These are phyloP conservation scores for Ceyx melanurus DNA, from an alignment of 2,113 vertebrate species.

Conservation along the genomic window DNA sequence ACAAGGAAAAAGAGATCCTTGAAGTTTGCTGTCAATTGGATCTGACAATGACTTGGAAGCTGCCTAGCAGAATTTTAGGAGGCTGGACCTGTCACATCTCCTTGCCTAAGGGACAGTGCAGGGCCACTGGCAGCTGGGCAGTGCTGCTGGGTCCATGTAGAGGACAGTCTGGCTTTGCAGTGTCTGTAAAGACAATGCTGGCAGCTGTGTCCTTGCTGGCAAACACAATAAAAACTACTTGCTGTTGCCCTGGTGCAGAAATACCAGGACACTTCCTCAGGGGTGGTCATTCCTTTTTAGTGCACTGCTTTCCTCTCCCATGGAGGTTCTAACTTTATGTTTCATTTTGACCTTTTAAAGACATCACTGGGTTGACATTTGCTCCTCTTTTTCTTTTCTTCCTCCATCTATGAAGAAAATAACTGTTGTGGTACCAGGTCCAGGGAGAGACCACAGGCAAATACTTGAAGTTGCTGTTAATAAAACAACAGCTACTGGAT, in stretches of 20 bases:
- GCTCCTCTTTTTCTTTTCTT: not conserved
- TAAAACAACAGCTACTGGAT: not conserved
- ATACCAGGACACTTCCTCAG: not conserved
- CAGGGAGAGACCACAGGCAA: not conserved
- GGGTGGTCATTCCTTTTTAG: not conserved
- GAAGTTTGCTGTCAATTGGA: not conserved
- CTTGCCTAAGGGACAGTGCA: not conserved
- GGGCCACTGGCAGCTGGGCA: not conserved
- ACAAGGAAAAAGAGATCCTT: not conserved
- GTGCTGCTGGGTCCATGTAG: accelerated
- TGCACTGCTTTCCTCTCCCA: not conserved
- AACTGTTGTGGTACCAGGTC: not conserved
- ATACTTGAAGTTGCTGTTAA: not conserved
- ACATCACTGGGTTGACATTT: not conserved
- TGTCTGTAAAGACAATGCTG: not conserved
- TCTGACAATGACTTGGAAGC: not conserved
- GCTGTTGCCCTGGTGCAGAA: not conserved
- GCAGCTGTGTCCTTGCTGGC: not conserved
- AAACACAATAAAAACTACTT: not conserved
- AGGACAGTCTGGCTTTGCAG: not conserved
- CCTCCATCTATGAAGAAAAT: not conserved
- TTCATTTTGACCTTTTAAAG: slow-evolving; percentile 2
- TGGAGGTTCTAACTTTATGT: not conserved
- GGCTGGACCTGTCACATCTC: not conserved
- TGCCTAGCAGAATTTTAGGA: not conserved